phyloP scores from a whole-genome alignment of 2,797 vertebrate species.

The Alca torda region DNA sequence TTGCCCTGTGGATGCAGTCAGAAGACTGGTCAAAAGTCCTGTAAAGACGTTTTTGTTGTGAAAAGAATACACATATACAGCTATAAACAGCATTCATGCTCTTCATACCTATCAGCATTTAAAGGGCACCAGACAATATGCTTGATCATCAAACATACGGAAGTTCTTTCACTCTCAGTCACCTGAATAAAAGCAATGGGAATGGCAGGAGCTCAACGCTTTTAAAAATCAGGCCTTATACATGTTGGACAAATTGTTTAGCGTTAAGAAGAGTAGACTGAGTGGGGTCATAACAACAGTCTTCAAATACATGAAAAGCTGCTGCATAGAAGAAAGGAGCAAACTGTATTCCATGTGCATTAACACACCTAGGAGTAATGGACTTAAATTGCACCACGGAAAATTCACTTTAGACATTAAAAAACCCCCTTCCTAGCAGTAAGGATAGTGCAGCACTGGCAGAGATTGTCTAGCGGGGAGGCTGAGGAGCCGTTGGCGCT shows the following conservation, averaged over 20 bases:
- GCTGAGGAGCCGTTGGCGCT: neutral
- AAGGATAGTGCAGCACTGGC: neutral
- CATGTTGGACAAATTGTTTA: constrained; percentile 39
- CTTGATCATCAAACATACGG: constrained; percentile 14
- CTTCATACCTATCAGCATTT: constrained; percentile 22
- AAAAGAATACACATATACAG: constrained; percentile 19
- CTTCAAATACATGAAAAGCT: constrained; percentile 51
- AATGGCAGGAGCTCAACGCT: constrained; percentile 28
- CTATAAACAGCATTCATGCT: neutral
- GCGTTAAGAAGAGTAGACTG: constrained; percentile 42
- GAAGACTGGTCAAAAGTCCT: neutral
- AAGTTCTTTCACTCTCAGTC: constrained; percentile 39
- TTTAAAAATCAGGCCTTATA: constrained; percentile 44
- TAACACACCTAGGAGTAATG: constrained; percentile 47
- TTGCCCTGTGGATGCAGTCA: constrained; percentile 6
- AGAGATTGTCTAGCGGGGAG: neutral
- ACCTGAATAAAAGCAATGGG: constrained; percentile 37
- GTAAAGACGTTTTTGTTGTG: constrained; percentile 26
- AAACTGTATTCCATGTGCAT: constrained; percentile 39
- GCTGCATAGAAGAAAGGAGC: constrained; percentile 33
- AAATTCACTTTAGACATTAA: constrained; percentile 32
- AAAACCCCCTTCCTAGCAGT: neutral
- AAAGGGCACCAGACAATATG: constrained; percentile 38
- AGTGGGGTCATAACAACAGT: constrained; percentile 52
- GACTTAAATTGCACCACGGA: constrained; percentile 46